phyloP scores from a whole-genome alignment of 2,888 invertebrate genomes.

The Heteromyza rotundicornis region DNA sequence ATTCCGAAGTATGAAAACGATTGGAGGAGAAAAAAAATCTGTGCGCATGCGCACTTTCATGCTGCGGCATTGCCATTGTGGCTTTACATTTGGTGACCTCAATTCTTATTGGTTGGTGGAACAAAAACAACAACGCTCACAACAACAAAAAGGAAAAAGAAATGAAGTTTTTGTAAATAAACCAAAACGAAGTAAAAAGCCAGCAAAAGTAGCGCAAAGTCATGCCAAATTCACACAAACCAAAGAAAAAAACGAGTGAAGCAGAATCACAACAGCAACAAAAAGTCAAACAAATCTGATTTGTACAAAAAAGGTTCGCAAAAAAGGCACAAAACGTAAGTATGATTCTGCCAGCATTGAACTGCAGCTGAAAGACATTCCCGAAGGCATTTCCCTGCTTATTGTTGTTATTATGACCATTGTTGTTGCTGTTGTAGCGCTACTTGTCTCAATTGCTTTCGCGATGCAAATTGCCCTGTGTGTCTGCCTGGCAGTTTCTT shows the following conservation, averaged over 20 bases:
- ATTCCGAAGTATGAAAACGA: too few relatives aligned
- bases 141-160: background rate
- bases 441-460: background rate
- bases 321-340: background rate
- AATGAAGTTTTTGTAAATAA: background rate
- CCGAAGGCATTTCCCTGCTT: background rate
- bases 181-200: background rate
- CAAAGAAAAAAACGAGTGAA: too few relatives aligned
- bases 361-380: background rate
- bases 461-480: background rate
- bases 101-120: background rate
- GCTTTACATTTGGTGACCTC: background rate
- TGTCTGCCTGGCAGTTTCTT: too few relatives aligned
- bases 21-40: constrained; percentile 4
- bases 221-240: background rate
- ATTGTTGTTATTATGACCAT: background rate
- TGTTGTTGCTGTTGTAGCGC: background rate
- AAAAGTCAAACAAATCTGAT: background rate
- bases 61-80: background rate
- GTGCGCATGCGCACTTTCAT: background rate
- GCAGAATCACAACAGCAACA: background rate
- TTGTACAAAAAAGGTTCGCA: background rate
- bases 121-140: background rate
- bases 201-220: background rate
- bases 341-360: too few relatives aligned